Evolutionary conservation across 2,888 invertebrate genomes (phyloP).

Genomic region (Baronia brevicornis): DNA sequence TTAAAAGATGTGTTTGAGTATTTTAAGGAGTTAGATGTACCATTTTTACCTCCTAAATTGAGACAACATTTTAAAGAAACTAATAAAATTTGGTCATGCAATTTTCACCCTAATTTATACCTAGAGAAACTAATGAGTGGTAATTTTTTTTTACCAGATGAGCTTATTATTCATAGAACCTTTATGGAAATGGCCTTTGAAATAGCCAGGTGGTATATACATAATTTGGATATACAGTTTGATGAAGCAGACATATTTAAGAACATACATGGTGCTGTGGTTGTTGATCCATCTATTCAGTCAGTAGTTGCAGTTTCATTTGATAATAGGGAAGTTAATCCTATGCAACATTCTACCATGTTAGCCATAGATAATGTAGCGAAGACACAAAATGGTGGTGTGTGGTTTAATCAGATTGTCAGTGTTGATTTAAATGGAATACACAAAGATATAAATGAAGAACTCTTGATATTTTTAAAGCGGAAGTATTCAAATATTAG

Average conservation of each 20-base stretch:
- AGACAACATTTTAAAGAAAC: constrained; percentile 79
- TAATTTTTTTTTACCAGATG: constrained; percentile 71
- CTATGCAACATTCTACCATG: constrained; percentile 90
- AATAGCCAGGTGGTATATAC: constrained; percentile 52
- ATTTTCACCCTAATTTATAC: constrained; percentile 87
- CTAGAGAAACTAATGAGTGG: constrained; percentile 80
- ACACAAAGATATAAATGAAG: constrained; percentile 53
- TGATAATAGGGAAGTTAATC: constrained; percentile 76
- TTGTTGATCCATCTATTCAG: constrained; percentile 82
- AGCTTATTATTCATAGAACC: constrained; percentile 70
- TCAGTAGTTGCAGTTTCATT: constrained; percentile 81
- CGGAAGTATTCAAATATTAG: constrained; percentile 40
- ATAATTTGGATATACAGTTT: constrained; percentile 11
- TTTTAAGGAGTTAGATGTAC: constrained; percentile 74
- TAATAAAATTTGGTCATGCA: constrained; percentile 84
- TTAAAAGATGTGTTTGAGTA: constrained; percentile 61
- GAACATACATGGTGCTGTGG: constrained; percentile 59
- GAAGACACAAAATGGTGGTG: constrained; percentile 86
- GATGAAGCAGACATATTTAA: constrained; percentile 22
- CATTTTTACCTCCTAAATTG: constrained; percentile 77
- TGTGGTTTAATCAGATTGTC: constrained; percentile 59
- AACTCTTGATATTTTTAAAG: constrained; percentile 44
- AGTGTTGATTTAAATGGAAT: constrained; percentile 13
- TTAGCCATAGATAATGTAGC: constrained; percentile 91
- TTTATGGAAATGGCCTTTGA: constrained; percentile 78